Base-by-base conservation (phyloP, 2,113 vertebrate species). In the Xyliphius kryptos region DNA sequence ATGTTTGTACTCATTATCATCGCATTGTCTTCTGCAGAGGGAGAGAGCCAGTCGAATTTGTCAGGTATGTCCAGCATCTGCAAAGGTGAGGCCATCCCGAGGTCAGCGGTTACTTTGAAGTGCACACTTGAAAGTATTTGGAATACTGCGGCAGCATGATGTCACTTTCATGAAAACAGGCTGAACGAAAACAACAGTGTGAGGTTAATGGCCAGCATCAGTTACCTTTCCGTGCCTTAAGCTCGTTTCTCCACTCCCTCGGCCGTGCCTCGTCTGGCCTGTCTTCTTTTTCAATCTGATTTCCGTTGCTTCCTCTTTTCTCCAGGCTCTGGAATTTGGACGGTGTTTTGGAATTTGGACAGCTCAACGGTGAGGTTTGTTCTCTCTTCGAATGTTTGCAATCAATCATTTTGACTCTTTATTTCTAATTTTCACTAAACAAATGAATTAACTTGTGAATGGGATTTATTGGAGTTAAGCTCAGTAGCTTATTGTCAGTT, bases 121-220 rank as follows among this genome's bases (percentile, higher is more conserved):
- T 68, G 16, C 22, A 20, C 44, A 54, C 63, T 61, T 67, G 37
- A 75, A 70, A 54, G 56, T 57, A 17, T 16, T 20, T 61, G 69
- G 48, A 76, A 43, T 17, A 43, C 60, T 38, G 54, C 56, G 60
- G 57, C 67, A 67, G 66, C 46, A 62, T 75, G 71, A 74, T 74
- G 69, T 73, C 63, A 74, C 52, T 67, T 78, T 74, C 59, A 68
- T 72, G 71, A 67, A 67, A 78, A 67, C 40, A 69, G 54, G 22
- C 54, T 67, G 63, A 56, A 71, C 41, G 55, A 69, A 71, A 67
- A 71, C 69, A 70, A 67, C 70, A 63, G 54, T 38, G 52, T 56
- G 37, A 56, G 66, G 44, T 58, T 78, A 74, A 77, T 72, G 52
- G 65, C 59, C 40, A 63, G 57, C 71, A 74, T 76, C 67, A 68